Conservation (phyloP, 2,113 vertebrate genomes). For the Bucco capensis region DNA sequence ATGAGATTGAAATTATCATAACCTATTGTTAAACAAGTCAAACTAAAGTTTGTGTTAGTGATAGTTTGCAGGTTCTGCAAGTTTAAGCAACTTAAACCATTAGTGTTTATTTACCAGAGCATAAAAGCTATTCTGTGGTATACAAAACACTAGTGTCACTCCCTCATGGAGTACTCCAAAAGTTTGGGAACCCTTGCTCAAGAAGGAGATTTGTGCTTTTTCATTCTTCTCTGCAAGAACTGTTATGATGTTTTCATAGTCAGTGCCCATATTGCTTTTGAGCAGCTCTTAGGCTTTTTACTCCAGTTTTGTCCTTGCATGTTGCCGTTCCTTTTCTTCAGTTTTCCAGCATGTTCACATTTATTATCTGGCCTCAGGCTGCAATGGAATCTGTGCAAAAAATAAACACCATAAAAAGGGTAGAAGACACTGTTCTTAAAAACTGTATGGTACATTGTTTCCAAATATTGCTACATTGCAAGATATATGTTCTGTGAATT, state of each 20-base stretch:
- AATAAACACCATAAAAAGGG: background rate
- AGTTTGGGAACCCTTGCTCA: background rate
- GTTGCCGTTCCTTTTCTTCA: background rate
- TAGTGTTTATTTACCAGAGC: background rate
- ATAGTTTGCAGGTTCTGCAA: background rate
- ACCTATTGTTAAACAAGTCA: background rate
- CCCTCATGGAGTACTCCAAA: background rate
- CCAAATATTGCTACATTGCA: background rate
- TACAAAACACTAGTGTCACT: background rate
- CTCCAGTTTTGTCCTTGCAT: background rate
- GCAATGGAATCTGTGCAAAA: background rate
- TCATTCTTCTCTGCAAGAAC: background rate
- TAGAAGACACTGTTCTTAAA: background rate
- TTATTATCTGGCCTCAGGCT: background rate
- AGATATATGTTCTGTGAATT: background rate
- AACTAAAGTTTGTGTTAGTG: background rate
- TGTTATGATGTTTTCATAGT: background rate
- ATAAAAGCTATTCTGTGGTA: background rate
- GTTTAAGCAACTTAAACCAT: background rate
- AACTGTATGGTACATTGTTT: background rate
- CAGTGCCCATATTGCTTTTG: background rate
- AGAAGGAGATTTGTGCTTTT: background rate
- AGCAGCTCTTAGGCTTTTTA: background rate
- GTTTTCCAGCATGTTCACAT: background rate
- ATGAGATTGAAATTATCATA: background rate